phyloP scores from a whole-genome alignment of 2,888 invertebrate genomes.

The Catotricha subobsoleta region DNA sequence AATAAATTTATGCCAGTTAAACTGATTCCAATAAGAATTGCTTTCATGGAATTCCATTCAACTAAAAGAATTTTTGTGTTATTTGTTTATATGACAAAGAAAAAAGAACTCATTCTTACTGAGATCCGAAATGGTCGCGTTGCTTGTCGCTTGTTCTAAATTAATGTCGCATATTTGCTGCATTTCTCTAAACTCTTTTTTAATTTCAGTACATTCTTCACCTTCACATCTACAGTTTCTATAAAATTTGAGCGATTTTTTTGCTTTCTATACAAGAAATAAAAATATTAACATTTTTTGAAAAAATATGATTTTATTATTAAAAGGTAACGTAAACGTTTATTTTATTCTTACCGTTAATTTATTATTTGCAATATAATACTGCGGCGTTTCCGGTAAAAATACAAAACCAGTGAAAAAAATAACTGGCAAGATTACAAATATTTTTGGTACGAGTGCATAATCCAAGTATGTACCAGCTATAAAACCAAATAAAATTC shows the following conservation, averaged over 20 bases:
- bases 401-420: slow-evolving; percentile 5
- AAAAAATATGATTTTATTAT: background rate
- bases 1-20: slow-evolving; percentile 10
- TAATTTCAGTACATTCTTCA: background rate
- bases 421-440: slow-evolving; percentile 5
- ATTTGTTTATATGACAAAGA: background rate
- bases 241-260: slow-evolving; percentile 7
- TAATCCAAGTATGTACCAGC: slow-evolving; percentile 7
- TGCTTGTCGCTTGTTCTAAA: too few relatives aligned
- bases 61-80: background rate
- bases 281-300: background rate
- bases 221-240: slow-evolving; percentile 6
- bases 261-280: slow-evolving; percentile 2
- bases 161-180: too few relatives aligned
- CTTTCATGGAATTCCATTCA: slow-evolving; percentile 1
- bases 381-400: slow-evolving; percentile 8
- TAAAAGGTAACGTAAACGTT: background rate
- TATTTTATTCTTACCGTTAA: background rate
- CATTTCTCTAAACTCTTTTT: background rate
- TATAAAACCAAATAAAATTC: slow-evolving; percentile 5
- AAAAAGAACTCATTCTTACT: too few relatives aligned
- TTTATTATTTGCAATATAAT: slow-evolving; percentile 5
- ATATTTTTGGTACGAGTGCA: slow-evolving; percentile 4
- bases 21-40: slow-evolving; percentile 8
- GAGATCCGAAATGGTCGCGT: background rate